phyloP scores from a whole-genome alignment of 2,113 vertebrate species.

The Bos indicus region DNA sequence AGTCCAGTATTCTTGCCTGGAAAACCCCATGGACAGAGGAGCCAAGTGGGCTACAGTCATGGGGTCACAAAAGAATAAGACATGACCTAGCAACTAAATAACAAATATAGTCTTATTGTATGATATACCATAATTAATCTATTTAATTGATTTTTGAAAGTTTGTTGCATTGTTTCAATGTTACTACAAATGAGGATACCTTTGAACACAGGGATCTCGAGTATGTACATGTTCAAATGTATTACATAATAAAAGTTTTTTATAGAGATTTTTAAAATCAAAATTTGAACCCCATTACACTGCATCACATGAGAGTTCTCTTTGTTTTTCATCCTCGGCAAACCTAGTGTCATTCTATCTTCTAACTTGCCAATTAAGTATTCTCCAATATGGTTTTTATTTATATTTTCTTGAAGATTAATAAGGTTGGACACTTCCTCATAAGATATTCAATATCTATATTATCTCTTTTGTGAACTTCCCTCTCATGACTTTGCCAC shows the following conservation, averaged over 20 bases:
- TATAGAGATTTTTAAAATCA: neutral
- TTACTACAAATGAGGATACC: neutral
- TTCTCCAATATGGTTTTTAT: neutral
- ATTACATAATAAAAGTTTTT: neutral
- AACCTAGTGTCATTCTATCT: neutral
- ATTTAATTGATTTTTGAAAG: neutral
- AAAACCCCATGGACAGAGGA: neutral
- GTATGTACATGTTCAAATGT: neutral
- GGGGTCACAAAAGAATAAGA: neutral
- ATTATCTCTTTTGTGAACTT: neutral
- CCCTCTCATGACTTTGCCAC: neutral
- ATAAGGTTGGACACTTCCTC: neutral
- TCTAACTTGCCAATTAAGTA: neutral
- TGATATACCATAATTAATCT: neutral
- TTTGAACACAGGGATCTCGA: neutral
- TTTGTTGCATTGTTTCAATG: neutral
- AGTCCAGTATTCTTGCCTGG: neutral
- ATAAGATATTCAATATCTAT: neutral
- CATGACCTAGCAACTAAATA: neutral
- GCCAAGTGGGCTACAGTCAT: neutral
- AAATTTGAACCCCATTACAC: neutral
- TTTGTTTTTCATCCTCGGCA: neutral
- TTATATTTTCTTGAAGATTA: neutral
- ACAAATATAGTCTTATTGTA: neutral
- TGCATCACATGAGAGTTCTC: neutral